phyloP scores from a whole-genome alignment of 2,113 vertebrate species.

The Lepisosteus oculatus region DNA sequence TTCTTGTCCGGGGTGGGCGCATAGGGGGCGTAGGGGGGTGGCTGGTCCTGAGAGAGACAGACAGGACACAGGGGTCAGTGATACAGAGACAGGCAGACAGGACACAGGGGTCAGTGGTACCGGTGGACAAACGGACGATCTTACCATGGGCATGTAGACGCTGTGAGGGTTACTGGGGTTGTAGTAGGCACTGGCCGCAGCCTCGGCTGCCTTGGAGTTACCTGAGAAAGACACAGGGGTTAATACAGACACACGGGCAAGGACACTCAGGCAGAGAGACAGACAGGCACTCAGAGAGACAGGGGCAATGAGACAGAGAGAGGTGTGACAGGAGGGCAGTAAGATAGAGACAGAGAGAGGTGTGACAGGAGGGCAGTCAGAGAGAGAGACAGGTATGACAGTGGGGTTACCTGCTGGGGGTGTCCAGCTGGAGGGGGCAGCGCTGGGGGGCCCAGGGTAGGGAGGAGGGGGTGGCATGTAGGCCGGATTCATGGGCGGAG shows the following conservation, averaged over 20 bases:
- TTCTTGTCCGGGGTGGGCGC: constrained; percentile 54
- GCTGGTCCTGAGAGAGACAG: constrained; percentile 48
- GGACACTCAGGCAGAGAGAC: too few species aligned
- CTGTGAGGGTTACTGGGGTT: constrained; percentile 65
- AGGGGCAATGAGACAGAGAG: too few species aligned
- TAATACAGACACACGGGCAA: too few species aligned
- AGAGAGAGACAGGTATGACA: background rate
- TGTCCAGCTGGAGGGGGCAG: constrained; percentile 46
- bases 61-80: background rate
- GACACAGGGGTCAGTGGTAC: too few species aligned
- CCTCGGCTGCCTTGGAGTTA: constrained; percentile 53
- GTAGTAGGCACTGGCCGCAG: constrained; percentile 60
- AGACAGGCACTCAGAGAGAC: too few species aligned
- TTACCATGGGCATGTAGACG: constrained; percentile 67
- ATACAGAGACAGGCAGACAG: too few species aligned
- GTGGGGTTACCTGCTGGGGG: constrained; percentile 10
- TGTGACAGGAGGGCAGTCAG: too few species aligned
- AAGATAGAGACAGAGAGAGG: background rate
- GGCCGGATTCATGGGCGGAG: constrained; percentile 56
- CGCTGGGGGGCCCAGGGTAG: constrained; percentile 70
- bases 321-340: too few species aligned
- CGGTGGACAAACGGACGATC: constrained; percentile 12
- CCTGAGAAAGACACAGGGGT: constrained; percentile 27
- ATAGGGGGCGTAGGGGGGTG: constrained; percentile 54
- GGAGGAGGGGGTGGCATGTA: constrained; percentile 80